A percentile compares a stretch with the other conserved stretches of the same genome.
phyloP scores from a whole-genome alignment of 2,113 vertebrate species.

The Hippopotamus amphibius region DNA sequence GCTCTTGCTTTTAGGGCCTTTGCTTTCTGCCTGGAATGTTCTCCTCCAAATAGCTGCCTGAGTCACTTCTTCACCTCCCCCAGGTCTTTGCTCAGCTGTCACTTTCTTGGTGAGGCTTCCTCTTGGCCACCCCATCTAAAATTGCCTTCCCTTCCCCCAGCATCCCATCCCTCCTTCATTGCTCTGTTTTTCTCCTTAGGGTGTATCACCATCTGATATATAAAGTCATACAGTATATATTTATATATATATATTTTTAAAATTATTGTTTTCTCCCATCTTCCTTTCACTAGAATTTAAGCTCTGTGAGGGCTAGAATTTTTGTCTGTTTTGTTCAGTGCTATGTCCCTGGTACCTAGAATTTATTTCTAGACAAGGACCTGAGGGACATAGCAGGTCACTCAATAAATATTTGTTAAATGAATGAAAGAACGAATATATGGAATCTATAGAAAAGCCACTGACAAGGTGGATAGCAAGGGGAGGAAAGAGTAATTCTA shows the following conservation, averaged over 20 bases:
- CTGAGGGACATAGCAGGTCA: not conserved
- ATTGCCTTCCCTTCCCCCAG: not conserved
- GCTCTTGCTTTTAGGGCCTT: slow-evolving; percentile 58
- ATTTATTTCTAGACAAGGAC: not conserved
- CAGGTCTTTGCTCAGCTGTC: slow-evolving; percentile 51
- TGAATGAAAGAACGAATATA: slow-evolving; percentile 28
- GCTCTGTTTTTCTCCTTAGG: slow-evolving; percentile 53
- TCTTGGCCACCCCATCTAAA: slow-evolving; percentile 8
- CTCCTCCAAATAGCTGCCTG: slow-evolving; percentile 53
- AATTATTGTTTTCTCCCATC: slow-evolving; percentile 28
- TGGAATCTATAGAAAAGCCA: slow-evolving; percentile 1
- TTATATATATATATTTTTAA: not conserved
- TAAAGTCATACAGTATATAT: not conserved
- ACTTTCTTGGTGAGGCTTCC: slow-evolving; percentile 29
- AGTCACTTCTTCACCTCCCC: slow-evolving; percentile 63
- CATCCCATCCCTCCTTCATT: not conserved
- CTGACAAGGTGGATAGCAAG: not conserved
- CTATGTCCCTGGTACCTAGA: not conserved
- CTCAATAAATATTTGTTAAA: slow-evolving; percentile 43
- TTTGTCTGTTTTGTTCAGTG: slow-evolving; percentile 27
- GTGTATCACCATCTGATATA: slow-evolving; percentile 19
- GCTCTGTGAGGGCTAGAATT: not conserved
- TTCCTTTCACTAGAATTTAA: slow-evolving; percentile 52
- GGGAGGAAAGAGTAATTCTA: not conserved
- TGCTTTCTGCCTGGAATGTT: slow-evolving; percentile 63